Conservation (phyloP, 2,888 invertebrate genomes). For the Synanthedon myopaeformis region DNA sequence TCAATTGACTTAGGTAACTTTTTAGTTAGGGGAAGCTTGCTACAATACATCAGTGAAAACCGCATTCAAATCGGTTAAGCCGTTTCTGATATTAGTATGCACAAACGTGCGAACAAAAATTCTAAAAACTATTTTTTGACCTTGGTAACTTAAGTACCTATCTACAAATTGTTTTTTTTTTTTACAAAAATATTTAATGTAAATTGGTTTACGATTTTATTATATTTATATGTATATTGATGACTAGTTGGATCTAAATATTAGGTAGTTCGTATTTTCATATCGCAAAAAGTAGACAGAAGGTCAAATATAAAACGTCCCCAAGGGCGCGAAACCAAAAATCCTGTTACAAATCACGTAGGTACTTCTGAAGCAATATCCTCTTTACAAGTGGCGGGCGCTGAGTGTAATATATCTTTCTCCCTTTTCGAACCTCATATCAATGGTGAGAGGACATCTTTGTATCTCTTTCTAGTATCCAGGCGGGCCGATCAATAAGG, state of each 20-base stretch:
- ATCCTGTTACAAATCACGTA: neutral
- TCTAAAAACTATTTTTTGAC: neutral
- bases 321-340: constrained; percentile 1
- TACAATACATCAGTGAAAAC: too few relatives aligned
- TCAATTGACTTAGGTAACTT: too few relatives aligned
- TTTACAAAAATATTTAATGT: neutral
- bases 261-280: too few relatives aligned
- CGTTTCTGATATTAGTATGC: neutral
- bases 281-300: neutral
- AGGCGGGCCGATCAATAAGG: constrained; percentile 48
- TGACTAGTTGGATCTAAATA: neutral
- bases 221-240: neutral
- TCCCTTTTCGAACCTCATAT: neutral
- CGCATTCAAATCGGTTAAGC: neutral
- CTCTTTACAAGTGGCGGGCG: neutral
- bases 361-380: neutral
- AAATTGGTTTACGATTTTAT: neutral
- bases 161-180: too few relatives aligned
- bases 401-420: neutral
- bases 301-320: neutral
- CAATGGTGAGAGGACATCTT: neutral
- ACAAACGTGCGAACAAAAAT: neutral
- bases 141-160: too few relatives aligned
- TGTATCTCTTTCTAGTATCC: constrained; percentile 13
- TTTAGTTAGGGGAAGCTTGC: too few relatives aligned